Conservation (phyloP, 2,113 vertebrate genomes). For the Nibea coibor region DNA sequence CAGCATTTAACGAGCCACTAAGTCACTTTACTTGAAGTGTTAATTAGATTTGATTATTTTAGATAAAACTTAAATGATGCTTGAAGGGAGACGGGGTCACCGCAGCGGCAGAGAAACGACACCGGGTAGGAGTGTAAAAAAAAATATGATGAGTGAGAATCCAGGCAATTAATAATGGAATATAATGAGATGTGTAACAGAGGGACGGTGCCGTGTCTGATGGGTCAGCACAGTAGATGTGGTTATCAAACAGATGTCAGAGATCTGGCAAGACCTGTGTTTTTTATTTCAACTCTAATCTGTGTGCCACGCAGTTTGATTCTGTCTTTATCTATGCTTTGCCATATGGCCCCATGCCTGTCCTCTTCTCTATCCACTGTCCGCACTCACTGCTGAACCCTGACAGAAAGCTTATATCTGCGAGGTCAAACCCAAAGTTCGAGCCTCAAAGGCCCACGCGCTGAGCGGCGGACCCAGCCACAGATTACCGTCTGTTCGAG, state of each 20-base stretch:
- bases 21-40: conserved; percentile 59
- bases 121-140: conserved; percentile 11
- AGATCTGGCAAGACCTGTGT: not conserved
- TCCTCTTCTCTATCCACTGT: conserved; percentile 45
- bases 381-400: conserved; percentile 20
- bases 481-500: conserved; percentile 57
- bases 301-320: conserved; percentile 50
- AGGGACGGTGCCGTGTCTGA: conserved; percentile 5
- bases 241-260: conserved; percentile 22
- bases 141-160: conserved; percentile 22
- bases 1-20: conserved; percentile 33
- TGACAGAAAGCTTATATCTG: conserved; percentile 39
- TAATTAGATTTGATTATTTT: conserved; percentile 70
- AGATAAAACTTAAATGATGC: conserved; percentile 65
- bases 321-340: conserved; percentile 52
- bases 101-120: conserved; percentile 12
- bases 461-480: conserved; percentile 1
- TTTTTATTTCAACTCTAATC: conserved; percentile 39
- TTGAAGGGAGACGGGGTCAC: conserved; percentile 57
- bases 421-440: conserved; percentile 54
- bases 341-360: conserved; percentile 12
- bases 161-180: conserved; percentile 38
- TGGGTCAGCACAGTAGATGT: conserved; percentile 20
- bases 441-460: conserved; percentile 57
- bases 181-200: conserved; percentile 12